A percentile compares a stretch with the other conserved stretches of the same genome.
Conservation (phyloP, 2,888 invertebrate species). For the Gymnosoma rotundatum region DNA sequence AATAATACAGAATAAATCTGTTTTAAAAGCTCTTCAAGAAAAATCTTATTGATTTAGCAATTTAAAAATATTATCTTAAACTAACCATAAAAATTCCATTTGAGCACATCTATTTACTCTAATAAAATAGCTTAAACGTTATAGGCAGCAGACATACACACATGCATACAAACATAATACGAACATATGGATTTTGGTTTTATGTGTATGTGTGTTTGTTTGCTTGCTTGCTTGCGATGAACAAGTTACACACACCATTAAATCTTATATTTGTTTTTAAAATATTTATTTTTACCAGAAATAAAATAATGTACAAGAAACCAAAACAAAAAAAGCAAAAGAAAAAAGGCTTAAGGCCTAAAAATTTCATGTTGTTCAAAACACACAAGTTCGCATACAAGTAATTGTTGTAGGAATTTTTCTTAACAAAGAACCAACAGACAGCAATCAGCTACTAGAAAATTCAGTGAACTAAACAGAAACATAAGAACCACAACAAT, state of each 20-base stretch:
- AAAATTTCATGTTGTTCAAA: slow-evolving; percentile 13
- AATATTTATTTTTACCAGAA: slow-evolving; percentile 45
- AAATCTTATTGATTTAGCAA: slow-evolving; percentile 57
- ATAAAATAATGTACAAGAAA: slow-evolving; percentile 18
- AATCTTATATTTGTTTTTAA: slow-evolving; percentile 52
- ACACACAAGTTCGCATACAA: slow-evolving; percentile 24
- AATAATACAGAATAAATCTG: slow-evolving; percentile 20
- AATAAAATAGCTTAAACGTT: neutral
- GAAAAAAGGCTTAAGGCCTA: slow-evolving; percentile 59
- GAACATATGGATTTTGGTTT: slow-evolving; percentile 7
- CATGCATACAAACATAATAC: slow-evolving; percentile 32
- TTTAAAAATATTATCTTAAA: slow-evolving; percentile 66
- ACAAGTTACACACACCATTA: slow-evolving; percentile 58
- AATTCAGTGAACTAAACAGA: slow-evolving; percentile 52
- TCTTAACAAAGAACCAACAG: slow-evolving; percentile 37
- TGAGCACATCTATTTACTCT: neutral
- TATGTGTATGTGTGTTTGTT: neutral
- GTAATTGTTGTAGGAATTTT: slow-evolving; percentile 21
- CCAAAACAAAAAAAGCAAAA: slow-evolving; percentile 10
- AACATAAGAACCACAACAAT: slow-evolving; percentile 43
- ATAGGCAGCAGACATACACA: neutral
- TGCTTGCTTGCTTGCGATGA: neutral
- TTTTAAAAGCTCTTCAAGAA: slow-evolving; percentile 20
- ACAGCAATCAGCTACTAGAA: slow-evolving; percentile 29
- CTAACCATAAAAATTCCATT: slow-evolving; percentile 56